Conservation (phyloP, 2,888 invertebrate genomes). For the Bedellia somnulentella region DNA sequence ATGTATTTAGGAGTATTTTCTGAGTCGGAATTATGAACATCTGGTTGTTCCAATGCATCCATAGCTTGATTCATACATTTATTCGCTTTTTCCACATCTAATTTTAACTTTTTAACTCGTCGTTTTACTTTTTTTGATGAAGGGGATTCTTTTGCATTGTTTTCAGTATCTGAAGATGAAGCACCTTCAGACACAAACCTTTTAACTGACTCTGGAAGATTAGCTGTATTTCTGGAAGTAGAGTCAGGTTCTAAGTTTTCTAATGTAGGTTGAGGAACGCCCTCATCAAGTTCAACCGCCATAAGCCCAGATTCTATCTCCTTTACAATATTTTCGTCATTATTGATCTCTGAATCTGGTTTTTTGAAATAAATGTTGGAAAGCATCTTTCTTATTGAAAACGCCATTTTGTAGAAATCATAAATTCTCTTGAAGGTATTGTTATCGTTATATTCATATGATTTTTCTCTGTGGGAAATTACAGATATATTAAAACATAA, state of each 20-base stretch:
- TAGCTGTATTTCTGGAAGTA: conserved; percentile 23
- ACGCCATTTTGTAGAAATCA: conserved; percentile 46
- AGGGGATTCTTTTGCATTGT: conserved; percentile 13
- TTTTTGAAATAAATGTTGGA: conserved; percentile 50
- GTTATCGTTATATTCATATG: too few relatives aligned
- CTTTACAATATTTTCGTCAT: conserved; percentile 8
- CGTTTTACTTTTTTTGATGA: conserved; percentile 17
- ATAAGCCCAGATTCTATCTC: conserved; percentile 12
- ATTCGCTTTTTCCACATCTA: conserved; percentile 37
- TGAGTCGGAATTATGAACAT: conserved; percentile 15
- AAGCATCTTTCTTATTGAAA: conserved; percentile 43
- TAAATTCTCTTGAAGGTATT: too few relatives aligned
- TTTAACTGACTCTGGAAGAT: conserved; percentile 24
- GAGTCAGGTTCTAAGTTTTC: conserved; percentile 34
- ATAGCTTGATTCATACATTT: conserved; percentile 24
- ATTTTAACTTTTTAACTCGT: conserved; percentile 27
- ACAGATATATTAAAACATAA: too few relatives aligned
- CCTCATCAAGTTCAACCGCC: conserved; percentile 7
- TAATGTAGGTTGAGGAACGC: conserved; percentile 16
- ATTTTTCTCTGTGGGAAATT: not conserved
- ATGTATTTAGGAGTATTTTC: conserved; percentile 49
- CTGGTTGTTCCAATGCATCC: conserved; percentile 11
- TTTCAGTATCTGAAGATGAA: conserved; percentile 41
- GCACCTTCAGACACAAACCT: conserved; percentile 26
- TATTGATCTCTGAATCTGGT: conserved; percentile 23